Conservation (phyloP, 2,888 invertebrate species). For the Aspidiotus destructor region DNA sequence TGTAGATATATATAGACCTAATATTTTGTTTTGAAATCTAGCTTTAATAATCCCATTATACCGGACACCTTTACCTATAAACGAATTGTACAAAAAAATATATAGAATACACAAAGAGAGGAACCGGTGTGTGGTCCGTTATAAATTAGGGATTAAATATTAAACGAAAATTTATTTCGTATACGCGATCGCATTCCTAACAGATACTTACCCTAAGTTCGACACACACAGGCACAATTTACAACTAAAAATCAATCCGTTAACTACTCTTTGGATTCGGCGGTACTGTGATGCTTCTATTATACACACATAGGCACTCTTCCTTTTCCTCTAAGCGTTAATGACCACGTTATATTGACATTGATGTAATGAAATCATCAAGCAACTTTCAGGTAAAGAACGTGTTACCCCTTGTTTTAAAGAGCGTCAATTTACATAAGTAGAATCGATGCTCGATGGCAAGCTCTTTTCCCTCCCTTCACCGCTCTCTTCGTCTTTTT, state of each 20-base stretch:
- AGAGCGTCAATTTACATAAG: too few species aligned
- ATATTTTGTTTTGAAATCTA: slow-evolving; percentile 30
- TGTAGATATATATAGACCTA: neutral
- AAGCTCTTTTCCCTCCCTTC: too few species aligned
- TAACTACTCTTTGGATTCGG: too few species aligned
- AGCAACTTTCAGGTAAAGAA: slow-evolving; percentile 22
- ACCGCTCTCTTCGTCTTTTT: too few species aligned
- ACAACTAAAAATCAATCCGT: too few species aligned
- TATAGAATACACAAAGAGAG: slow-evolving; percentile 3
- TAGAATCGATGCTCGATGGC: too few species aligned
- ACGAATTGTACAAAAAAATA: slow-evolving; percentile 8
- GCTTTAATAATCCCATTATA: slow-evolving; percentile 30
- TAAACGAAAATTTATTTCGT: slow-evolving; percentile 26
- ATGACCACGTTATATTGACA: slow-evolving; percentile 24
- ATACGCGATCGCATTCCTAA: slow-evolving; percentile 10
- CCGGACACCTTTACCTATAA: slow-evolving; percentile 18
- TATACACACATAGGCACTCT: too few species aligned
- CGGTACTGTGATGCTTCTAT: too few species aligned
- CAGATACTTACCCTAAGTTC: neutral
- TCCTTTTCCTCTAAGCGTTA: slow-evolving; percentile 1
- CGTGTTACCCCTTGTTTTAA: slow-evolving; percentile 13
- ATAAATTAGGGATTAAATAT: slow-evolving; percentile 25
- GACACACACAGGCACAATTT: too few species aligned
- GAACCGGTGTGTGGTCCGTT: slow-evolving; percentile 23
- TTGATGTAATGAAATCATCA: slow-evolving; percentile 31